Percentiles rank a stretch among this genome's conserved stretches.
These are phyloP conservation scores for Dromaius novaehollandiae DNA, from an alignment of 2,113 vertebrate species.

Conservation along the genomic window DNA sequence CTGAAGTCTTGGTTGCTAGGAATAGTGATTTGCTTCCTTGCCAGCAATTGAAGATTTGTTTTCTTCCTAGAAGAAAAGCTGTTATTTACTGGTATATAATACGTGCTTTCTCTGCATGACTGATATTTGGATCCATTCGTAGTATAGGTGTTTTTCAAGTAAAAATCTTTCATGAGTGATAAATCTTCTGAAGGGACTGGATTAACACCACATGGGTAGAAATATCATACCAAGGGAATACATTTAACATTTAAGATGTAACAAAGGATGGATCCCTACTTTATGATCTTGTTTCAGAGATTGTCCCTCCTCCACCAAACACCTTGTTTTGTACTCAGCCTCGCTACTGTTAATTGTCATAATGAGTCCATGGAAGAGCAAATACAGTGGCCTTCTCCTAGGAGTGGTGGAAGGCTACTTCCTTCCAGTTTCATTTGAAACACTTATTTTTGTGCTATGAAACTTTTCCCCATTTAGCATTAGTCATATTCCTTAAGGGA, in stretches of 20 bases:
- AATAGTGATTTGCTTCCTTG: slow-evolving; percentile 43
- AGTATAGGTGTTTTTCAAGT: slow-evolving; percentile 11
- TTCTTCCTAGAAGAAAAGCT: slow-evolving; percentile 54
- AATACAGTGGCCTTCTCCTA: background rate
- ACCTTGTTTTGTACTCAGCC: background rate
- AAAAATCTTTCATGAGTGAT: background rate
- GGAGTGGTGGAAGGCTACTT: background rate
- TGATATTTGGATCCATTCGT: background rate
- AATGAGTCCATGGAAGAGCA: background rate
- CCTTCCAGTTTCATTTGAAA: background rate
- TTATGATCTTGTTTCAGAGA: background rate
- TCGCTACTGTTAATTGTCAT: background rate
- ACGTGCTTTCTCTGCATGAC: background rate
- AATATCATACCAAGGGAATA: background rate
- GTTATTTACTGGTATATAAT: slow-evolving; percentile 11
- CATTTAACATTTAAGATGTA: background rate
- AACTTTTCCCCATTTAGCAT: background rate
- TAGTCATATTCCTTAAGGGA: background rate
- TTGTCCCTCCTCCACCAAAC: background rate
- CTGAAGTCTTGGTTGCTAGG: slow-evolving; percentile 55
- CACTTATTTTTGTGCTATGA: background rate
- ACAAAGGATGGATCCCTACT: background rate
- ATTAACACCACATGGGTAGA: background rate
- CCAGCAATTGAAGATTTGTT: slow-evolving; percentile 45
- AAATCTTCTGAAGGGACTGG: background rate